Percentiles rank a stretch among this genome's conserved stretches.
phyloP scores from a whole-genome alignment of 2,797 vertebrate genomes.

The Sardinella longiceps region DNA sequence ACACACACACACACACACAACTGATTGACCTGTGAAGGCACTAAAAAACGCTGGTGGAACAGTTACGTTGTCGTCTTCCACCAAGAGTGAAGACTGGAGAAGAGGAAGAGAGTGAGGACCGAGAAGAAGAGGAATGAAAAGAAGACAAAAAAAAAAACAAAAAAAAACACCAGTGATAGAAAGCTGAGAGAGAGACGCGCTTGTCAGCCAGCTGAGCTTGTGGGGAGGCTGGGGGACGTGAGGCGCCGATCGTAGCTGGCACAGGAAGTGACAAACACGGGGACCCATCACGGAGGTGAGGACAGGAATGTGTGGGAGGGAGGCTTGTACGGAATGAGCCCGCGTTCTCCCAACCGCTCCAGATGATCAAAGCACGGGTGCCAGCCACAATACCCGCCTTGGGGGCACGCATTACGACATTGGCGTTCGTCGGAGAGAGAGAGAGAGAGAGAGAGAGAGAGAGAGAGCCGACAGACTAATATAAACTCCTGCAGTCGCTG shows the following conservation, averaged over 20 bases:
- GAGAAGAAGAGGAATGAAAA: neutral
- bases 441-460: too few relatives aligned
- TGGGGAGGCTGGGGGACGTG: neutral
- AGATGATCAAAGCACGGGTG: neutral
- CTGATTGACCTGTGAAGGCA: conserved; percentile 29
- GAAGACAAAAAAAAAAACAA: neutral
- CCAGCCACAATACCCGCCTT: neutral
- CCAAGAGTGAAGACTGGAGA: conserved; percentile 1
- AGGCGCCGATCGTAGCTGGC: neutral
- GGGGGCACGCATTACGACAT: neutral
- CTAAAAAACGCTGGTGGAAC: conserved; percentile 8
- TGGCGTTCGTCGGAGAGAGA: neutral
- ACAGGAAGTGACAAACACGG: neutral
- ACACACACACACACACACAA: conserved; percentile 23
- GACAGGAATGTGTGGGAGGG: neutral
- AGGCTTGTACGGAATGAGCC: neutral
- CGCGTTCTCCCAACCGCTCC: neutral
- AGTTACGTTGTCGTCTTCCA: neutral
- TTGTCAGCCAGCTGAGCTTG: neutral
- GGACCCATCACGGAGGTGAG: neutral
- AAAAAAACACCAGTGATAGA: neutral
- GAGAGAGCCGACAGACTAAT: neutral
- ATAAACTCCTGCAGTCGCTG: neutral
- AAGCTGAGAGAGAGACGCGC: neutral
- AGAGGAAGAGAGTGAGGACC: neutral